Base-by-base conservation (phyloP, 2,797 vertebrate genomes). In the Ctenosaura bakeri region DNA sequence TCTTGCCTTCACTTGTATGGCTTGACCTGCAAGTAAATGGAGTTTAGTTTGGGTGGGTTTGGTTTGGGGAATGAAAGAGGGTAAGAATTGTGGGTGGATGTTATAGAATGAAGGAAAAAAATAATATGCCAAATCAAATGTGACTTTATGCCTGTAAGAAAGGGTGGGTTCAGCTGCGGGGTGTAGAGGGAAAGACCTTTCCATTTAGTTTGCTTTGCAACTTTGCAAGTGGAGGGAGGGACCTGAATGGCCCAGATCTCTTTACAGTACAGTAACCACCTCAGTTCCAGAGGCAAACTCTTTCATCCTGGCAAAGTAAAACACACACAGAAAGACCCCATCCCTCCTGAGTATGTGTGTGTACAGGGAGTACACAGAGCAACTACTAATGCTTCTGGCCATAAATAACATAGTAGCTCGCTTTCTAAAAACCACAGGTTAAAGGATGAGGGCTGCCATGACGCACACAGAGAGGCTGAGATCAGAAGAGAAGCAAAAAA, bases 381-480 rank as follows among this genome's bases (percentile, higher is more conserved):
- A 94, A 87, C 96, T 94, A 93, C 95, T 97, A 95, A 96, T 91
- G 84, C 92, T 93, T 92, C 93, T 86, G 93, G 95, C 96, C 95
- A 97, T 97, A 97, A 97, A 98, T 96, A 98, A 97, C 95, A 91
- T 95, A 97, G 96, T 96, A 97, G 96, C 96, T 96, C 94, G 94
- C 95, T 97, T 96, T 95, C 81, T 96, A 95, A 94, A 97, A 97
- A 95, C 95, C 96, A 50, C 96, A 97, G 95, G 95, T 97, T 97
- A 96, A 94, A 95, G 95, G 97, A 97, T 96, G 96, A 97, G 96
- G 91, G 89, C 93, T 97, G 95, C 93, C 93, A 94, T 96, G 97
- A 97, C 92, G 92, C 95, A 96, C 92, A 94, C 95, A 96, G 96
- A 96, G 93, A 94, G 93, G 93, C 79, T 97, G 96, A 97, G 96